Evolutionary conservation across 1,140 invertebrate genomes (phyloP), one percentile per base, ranked within the genome.

Genomic region (Lucilia cuprina): DNA sequence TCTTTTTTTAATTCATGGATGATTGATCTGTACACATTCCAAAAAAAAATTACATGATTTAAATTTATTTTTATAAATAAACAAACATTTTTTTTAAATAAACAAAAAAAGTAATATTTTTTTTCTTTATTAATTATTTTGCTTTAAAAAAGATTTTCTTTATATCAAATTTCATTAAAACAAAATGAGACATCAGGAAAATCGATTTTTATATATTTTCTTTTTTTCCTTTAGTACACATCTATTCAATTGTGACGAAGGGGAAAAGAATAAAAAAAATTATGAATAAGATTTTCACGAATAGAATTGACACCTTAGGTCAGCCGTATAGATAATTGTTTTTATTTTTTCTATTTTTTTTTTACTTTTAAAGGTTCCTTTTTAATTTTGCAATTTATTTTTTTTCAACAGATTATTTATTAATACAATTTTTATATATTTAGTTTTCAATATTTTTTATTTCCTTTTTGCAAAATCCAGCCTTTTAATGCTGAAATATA

Each of bases 171-270:
- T 70, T 70, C 19, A 70, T 70, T 21, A 65, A 70, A 70, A 70
- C 21, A 70, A 70, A 70, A 80, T 80, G 77, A 80, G 77, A 80
- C 77, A 80, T 80, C 77, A 80, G 77, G 77, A 80, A 80, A 80
- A 80, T 80, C 77, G 77, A 80, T 80, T 80, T 80, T 80, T 49
- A 49, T 25, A 80, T 80, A 80, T 80, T 80, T 49, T 80, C 60
- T 70, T 21, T n/a, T 70, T 70, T n/a, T 19, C 21, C 10, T 7
- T 1, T 21, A 25, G 19, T 70, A 25, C 65, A 21, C 21, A 70
- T 19, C 65, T 25, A 70, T 70, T 21, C n/a, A 10, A 70, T 21
- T 70, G 65, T 70, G 65, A 70, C 65, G 65, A 70, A 25, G 65
- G 65, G 65, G 19, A 70, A 70, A 60, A 60, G n/a, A 60, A 70